A percentile compares a stretch with the other conserved stretches of the same genome.
These are phyloP conservation scores for Seira musarum DNA, from an alignment of 2,888 invertebrate species.

Conservation along the genomic window DNA sequence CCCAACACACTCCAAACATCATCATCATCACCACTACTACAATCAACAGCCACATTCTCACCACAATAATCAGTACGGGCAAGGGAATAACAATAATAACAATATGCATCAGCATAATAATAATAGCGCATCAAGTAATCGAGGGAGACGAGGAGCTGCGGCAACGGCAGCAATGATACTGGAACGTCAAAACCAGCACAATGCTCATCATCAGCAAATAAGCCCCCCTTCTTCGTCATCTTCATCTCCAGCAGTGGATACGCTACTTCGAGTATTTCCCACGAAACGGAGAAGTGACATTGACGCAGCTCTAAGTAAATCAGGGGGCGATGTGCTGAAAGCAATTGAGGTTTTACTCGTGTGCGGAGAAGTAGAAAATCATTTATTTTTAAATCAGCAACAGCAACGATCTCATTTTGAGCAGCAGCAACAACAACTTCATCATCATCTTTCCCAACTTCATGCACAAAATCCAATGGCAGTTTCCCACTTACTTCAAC, in stretches of 20 bases:
- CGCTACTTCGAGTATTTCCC: constrained; percentile 91
- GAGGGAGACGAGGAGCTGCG: constrained; percentile 42
- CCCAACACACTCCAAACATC: constrained; percentile 16
- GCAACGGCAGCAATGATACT: constrained; percentile 32
- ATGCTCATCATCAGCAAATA: constrained; percentile 1
- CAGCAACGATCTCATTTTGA: constrained; percentile 54
- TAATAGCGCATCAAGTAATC: constrained; percentile 32
- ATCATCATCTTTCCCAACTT: constrained; percentile 46
- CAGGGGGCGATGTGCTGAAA: constrained; percentile 90
- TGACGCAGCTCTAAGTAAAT: constrained; percentile 86
- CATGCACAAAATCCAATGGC: constrained; percentile 49
- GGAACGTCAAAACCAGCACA: constrained; percentile 49
- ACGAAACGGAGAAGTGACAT: constrained; percentile 88
- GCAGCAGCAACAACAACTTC: constrained; percentile 52
- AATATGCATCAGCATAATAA: constrained; percentile 37
- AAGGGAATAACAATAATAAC: constrained; percentile 34
- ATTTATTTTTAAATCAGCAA: constrained; percentile 49
- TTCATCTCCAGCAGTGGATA: constrained; percentile 79
- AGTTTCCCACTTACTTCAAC: constrained; percentile 52
- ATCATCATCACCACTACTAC: constrained; percentile 41
- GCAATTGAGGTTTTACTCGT: constrained; percentile 88
- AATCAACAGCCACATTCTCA: constrained; percentile 33
- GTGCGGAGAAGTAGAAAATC: constrained; percentile 53
- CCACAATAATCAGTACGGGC: constrained; percentile 27
- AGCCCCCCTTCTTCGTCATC: constrained; percentile 27